Evolutionary conservation across 2,797 vertebrate genomes (phyloP), one percentile per base, ranked within the genome.

Genomic region (Enteromius trimaculatus): DNA sequence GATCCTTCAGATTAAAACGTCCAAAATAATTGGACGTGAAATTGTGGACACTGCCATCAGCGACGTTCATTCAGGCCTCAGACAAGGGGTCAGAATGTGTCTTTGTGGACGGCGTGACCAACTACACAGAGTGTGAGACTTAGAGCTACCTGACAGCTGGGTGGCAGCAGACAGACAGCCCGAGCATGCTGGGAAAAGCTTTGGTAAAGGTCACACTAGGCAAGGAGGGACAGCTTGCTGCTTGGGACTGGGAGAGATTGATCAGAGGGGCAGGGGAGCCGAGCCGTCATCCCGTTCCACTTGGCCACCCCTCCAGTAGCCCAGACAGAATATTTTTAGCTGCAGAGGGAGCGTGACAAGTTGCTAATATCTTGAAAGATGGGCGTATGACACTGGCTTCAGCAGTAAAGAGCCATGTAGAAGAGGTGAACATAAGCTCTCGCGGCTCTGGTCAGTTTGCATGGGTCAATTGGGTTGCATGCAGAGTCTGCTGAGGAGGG

Each of bases 261-360:
- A 87, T 88, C 86, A 85, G 80, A 86, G 66, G 84, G 64, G 79
- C 87, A 84, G 85, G 82, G 82, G 86, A 87, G 85, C 84, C 80
- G 83, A 91, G 89, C 91, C 92, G 92, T 93, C 92, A 93, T 86
- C 86, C 87, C 84, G 92, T 92, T 93, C 90, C 89, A 92, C 92
- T 91, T 91, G 92, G 88, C 80, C 91, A 91, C 86, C 4, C 86
- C 85, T 87, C 86, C 91, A 90, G 90, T 92, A 86, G 66, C 76
- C 88, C 84, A 90, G 89, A 90, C 79, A 88, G 88, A 92, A 88
- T 92, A 89, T 91, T 89, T 90, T 88, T 85, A 89, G 84, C 90
- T 86, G 87, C 71, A 69, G 79, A 88, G 81, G 87, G 88, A 86
- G 69, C 74, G 80, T 92, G 91, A 92, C 89, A 92, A 87, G 81